These are phyloP conservation scores for Osmoderma eremita DNA, from an alignment of 2,888 invertebrate genomes.

Conservation along the genomic window DNA sequence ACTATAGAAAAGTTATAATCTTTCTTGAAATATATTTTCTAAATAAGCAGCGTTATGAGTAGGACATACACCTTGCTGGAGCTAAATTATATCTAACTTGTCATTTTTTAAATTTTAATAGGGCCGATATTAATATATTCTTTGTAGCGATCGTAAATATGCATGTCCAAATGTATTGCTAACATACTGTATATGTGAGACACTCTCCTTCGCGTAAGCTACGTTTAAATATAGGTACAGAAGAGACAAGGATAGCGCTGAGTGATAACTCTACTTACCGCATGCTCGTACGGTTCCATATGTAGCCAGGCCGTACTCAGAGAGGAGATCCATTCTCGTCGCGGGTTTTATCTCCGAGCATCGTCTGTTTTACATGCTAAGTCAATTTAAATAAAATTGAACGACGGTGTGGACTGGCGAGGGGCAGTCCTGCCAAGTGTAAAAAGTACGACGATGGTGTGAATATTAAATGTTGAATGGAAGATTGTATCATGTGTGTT, in stretches of 20 bases:
- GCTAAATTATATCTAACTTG: no score
- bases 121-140: no score
- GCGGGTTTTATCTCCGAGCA: constrained; percentile 36
- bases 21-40: no score
- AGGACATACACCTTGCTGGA: no score
- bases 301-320: constrained; percentile 11
- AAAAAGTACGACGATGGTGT: not conserved
- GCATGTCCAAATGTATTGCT: not conserved
- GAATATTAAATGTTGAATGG: no score
- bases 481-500: no score
- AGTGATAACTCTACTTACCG: constrained; percentile 35
- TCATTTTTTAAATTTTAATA: no score
- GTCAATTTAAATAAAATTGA: constrained; percentile 43
- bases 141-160: no score
- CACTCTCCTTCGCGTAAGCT: no score
- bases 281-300: constrained; percentile 9
- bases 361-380: constrained; percentile 40
- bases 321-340: constrained; percentile 10
- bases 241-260: constrained; percentile 14
- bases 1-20: no score
- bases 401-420: constrained; percentile 20
- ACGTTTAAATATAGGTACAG: constrained; percentile 14
- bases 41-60: no score
- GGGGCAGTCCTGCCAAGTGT: constrained; percentile 8
- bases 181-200: not conserved